Percentiles rank a stretch among this genome's conserved stretches.
These are phyloP conservation scores for Gambusia affinis DNA, from an alignment of 2,113 vertebrate genomes.

Conservation along the genomic window DNA sequence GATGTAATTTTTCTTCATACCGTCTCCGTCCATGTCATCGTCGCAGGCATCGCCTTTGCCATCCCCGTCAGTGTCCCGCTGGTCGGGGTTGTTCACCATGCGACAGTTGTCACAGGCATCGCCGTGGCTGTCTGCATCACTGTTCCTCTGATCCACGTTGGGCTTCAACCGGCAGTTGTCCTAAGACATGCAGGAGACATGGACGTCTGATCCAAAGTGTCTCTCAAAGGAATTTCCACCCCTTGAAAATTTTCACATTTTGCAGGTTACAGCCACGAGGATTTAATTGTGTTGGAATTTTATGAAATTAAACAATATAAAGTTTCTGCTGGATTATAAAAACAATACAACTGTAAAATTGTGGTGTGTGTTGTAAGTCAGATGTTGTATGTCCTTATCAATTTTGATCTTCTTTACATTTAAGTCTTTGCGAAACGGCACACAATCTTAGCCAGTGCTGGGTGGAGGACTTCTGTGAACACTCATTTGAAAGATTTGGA, in stretches of 20 bases:
- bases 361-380: not conserved
- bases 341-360: not conserved
- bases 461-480: no score
- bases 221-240: not conserved
- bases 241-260: no score
- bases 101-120: slow-evolving; percentile 96
- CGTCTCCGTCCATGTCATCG: slow-evolving; percentile 97
- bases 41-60: slow-evolving; percentile 96
- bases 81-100: slow-evolving; percentile 89
- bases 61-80: slow-evolving; percentile 92
- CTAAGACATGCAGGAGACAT: slow-evolving; percentile 67
- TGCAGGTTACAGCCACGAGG: not conserved
- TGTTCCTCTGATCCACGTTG: slow-evolving; percentile 93
- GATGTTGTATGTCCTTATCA: not conserved
- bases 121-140: slow-evolving; percentile 92
- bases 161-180: slow-evolving; percentile 93
- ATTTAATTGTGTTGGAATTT: not conserved
- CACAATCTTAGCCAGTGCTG: no score
- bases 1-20: slow-evolving; percentile 71
- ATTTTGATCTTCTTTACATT: not conserved
- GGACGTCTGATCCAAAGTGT: not conserved
- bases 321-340: not conserved
- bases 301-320: not conserved
- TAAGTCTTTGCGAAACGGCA: not conserved
- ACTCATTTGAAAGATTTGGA: no score